These are phyloP conservation scores for Ciona savignyi DNA, from an alignment of 23 tunicate genomes.

Conservation along the genomic window DNA sequence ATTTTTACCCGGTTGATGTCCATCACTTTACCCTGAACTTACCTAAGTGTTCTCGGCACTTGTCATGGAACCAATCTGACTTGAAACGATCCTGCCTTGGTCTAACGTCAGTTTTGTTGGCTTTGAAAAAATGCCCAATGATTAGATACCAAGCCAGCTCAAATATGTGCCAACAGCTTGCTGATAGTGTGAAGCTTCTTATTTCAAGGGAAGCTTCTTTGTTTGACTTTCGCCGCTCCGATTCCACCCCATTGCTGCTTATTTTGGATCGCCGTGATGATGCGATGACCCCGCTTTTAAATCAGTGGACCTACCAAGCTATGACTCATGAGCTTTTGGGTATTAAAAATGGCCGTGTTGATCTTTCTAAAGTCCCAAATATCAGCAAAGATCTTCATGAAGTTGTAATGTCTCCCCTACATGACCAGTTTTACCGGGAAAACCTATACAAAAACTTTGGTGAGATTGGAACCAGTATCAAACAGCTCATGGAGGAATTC, in stretches of 20 bases:
- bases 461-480: slow-evolving; percentile 92
- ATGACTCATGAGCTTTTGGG: slow-evolving; percentile 97
- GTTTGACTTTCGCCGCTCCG: slow-evolving; percentile 77
- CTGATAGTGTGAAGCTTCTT: slow-evolving; percentile 57
- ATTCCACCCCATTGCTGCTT: slow-evolving; percentile 59
- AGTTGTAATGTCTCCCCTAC: slow-evolving; percentile 67
- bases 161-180: slow-evolving; percentile 63
- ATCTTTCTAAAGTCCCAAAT: slow-evolving; percentile 53
- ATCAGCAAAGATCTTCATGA: slow-evolving; percentile 47
- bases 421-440: slow-evolving; percentile 81
- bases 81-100: slow-evolving; percentile 55
- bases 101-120: slow-evolving; percentile 62
- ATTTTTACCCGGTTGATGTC: slow-evolving; percentile 74
- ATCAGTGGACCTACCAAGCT: slow-evolving; percentile 99
- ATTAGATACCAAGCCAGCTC: slow-evolving; percentile 68
- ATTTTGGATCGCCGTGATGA: slow-evolving; percentile 89
- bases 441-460: slow-evolving; percentile 94
- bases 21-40: slow-evolving; percentile 79
- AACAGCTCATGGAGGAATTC: slow-evolving; percentile 84
- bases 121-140: slow-evolving; percentile 83
- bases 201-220: slow-evolving; percentile 48
- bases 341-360: slow-evolving; percentile 74
- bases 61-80: slow-evolving; percentile 39
- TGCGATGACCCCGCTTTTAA: slow-evolving; percentile 66
- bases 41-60: slow-evolving; percentile 36